Percentiles rank a stretch among this genome's conserved stretches.
These are phyloP conservation scores for Plotosus lineatus DNA, from an alignment of 2,113 vertebrate genomes.

Conservation along the genomic window DNA sequence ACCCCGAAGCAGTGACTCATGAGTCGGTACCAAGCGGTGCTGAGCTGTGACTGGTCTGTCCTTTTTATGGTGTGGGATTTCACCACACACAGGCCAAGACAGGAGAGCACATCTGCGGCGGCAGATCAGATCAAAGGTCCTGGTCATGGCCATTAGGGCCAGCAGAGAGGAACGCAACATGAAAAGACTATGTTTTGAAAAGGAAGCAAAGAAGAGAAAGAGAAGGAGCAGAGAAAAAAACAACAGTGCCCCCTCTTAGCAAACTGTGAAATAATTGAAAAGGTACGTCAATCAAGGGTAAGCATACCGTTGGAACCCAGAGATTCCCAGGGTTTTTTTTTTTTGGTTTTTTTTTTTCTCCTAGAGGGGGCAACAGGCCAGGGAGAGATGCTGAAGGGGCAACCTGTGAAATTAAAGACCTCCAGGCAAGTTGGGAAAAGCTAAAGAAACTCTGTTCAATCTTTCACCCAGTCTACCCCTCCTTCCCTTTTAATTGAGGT, in stretches of 20 bases:
- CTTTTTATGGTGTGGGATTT: slow-evolving; percentile 62
- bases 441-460: slow-evolving; percentile 63
- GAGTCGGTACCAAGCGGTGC: slow-evolving; percentile 70
- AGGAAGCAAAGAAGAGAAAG: slow-evolving; percentile 65
- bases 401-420: slow-evolving; percentile 74
- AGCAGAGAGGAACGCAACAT: slow-evolving; percentile 72
- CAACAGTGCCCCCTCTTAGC: slow-evolving; percentile 77
- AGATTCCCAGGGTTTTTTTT: slow-evolving; percentile 77
- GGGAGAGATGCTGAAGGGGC: slow-evolving; percentile 70
- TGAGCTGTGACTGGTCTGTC: slow-evolving; percentile 66
- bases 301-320: slow-evolving; percentile 68
- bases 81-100: slow-evolving; percentile 65
- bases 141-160: slow-evolving; percentile 79
- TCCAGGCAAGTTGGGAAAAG: slow-evolving; percentile 61
- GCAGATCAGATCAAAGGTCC: slow-evolving; percentile 80
- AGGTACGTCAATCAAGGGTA: slow-evolving; percentile 81
- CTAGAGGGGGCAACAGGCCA: slow-evolving; percentile 70
- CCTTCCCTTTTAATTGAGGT: slow-evolving; percentile 67
- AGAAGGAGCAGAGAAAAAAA: slow-evolving; percentile 62
- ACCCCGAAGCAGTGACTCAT: slow-evolving; percentile 52
- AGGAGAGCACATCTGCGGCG: slow-evolving; percentile 67
- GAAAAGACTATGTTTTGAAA: slow-evolving; percentile 81
- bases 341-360: no score
- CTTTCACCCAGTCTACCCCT: slow-evolving; percentile 60
- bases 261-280: slow-evolving; percentile 87